These are phyloP conservation scores for Drosophila carrolli DNA, from an alignment of 1,140 invertebrate genomes.

Conservation along the genomic window DNA sequence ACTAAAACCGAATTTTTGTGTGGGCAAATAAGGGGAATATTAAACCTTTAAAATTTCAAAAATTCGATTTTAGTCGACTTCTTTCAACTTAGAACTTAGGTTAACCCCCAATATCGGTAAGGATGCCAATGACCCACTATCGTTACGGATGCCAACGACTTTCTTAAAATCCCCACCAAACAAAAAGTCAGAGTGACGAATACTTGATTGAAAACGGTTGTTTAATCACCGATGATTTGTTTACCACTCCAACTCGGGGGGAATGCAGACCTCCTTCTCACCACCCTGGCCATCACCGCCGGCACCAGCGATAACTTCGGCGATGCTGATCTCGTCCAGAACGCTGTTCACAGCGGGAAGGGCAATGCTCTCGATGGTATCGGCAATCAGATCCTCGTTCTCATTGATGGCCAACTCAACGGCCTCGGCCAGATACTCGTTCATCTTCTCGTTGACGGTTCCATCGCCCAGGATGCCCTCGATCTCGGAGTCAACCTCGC, in stretches of 20 bases:
- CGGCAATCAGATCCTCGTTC: constrained; percentile 74
- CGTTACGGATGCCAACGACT: too few species aligned
- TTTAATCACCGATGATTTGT: constrained; percentile 52
- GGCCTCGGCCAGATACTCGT: constrained; percentile 69
- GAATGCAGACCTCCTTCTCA: constrained; percentile 76
- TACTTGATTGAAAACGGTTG: constrained; percentile 28
- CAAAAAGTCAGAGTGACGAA: constrained; percentile 7
- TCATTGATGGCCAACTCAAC: constrained; percentile 75
- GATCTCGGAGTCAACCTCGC: constrained; percentile 80
- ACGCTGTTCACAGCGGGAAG: constrained; percentile 67
- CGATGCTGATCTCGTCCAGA: constrained; percentile 63
- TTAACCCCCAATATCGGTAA: not conserved
- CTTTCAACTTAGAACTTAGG: too few species aligned
- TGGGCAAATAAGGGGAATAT: too few species aligned
- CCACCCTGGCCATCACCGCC: constrained; percentile 68
- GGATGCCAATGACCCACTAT: not conserved
- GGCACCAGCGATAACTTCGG: constrained; percentile 54
- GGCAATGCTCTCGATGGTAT: constrained; percentile 75
- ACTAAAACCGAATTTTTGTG: too few species aligned
- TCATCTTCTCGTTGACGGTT: constrained; percentile 71
- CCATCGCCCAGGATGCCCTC: constrained; percentile 78
- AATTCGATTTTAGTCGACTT: too few species aligned
- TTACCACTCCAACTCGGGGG: constrained; percentile 73
- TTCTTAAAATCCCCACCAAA: not conserved
- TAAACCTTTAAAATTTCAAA: too few species aligned